Conservation (phyloP, 2,113 vertebrate species). For the Vicugna pacos region DNA sequence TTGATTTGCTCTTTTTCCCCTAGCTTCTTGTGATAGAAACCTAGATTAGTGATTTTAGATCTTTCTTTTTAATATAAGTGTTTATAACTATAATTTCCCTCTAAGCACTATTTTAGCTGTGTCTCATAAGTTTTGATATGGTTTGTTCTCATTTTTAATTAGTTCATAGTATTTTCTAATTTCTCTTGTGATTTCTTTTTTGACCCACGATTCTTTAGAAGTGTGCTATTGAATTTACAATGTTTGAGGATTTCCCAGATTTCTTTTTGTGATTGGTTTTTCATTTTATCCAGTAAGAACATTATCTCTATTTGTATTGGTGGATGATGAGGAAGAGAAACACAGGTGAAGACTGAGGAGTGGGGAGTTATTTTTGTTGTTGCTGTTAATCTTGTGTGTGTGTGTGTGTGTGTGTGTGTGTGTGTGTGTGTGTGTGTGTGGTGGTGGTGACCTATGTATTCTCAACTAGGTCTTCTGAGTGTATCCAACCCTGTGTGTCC, state of each 20-base stretch:
- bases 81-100: neutral
- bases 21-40: neutral
- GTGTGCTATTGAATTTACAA: neutral
- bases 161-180: neutral
- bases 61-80: neutral
- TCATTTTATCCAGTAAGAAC: neutral
- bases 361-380: neutral
- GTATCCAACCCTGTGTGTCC: neutral
- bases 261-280: neutral
- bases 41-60: neutral
- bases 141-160: neutral
- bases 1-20: neutral
- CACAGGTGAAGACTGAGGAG: neutral
- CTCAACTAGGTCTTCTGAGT: neutral
- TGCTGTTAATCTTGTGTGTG: neutral
- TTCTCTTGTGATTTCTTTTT: neutral
- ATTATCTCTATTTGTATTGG: neutral
- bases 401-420: neutral
- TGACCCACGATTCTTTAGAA: neutral
- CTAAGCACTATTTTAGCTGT: neutral
- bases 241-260: neutral
- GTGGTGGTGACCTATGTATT: neutral
- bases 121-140: neutral
- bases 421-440: neutral
- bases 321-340: neutral